Conservation (phyloP, 2,888 invertebrate genomes). For the Neocrepidodera transversa region DNA sequence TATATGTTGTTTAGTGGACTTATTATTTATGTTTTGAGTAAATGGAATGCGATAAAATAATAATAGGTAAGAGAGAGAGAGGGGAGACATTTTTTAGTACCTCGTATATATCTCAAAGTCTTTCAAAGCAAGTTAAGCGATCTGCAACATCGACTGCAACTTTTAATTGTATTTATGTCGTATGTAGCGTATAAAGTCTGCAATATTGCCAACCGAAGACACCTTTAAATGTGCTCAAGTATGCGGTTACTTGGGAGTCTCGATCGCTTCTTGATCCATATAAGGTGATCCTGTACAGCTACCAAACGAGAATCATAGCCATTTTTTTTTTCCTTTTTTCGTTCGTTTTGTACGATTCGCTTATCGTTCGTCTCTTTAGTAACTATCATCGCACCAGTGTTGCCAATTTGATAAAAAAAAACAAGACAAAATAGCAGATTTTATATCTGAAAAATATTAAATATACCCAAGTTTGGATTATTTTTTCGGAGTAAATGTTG, state of each 20-base stretch:
- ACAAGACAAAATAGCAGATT: too few species aligned
- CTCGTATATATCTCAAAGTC: too few species aligned
- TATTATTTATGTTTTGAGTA: too few species aligned
- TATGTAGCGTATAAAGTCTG: slow-evolving; percentile 19
- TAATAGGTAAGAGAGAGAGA: too few species aligned
- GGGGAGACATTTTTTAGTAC: too few species aligned
- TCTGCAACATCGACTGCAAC: not conserved
- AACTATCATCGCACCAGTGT: slow-evolving; percentile 14
- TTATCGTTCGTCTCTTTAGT: slow-evolving; percentile 13
- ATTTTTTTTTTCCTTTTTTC: slow-evolving; percentile 20
- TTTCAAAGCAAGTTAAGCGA: too few species aligned
- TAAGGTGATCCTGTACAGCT: slow-evolving; percentile 26
- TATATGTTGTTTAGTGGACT: too few species aligned
- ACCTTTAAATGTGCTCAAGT: slow-evolving; percentile 28
- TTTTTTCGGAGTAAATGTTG: too few species aligned
- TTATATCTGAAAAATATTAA: too few species aligned
- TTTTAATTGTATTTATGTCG: slow-evolving; percentile 29
- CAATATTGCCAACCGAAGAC: slow-evolving; percentile 26
- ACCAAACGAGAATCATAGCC: slow-evolving; percentile 31
- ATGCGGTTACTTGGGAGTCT: slow-evolving; percentile 23
- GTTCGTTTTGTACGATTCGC: slow-evolving; percentile 1
- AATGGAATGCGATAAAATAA: too few species aligned
- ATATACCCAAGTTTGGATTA: too few species aligned
- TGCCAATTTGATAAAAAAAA: too few species aligned
- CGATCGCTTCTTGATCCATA: slow-evolving; percentile 29